Percentiles rank a stretch among this genome's conserved stretches.
phyloP scores from a whole-genome alignment of 2,888 invertebrate species.

The Trachelus iudaicus region DNA sequence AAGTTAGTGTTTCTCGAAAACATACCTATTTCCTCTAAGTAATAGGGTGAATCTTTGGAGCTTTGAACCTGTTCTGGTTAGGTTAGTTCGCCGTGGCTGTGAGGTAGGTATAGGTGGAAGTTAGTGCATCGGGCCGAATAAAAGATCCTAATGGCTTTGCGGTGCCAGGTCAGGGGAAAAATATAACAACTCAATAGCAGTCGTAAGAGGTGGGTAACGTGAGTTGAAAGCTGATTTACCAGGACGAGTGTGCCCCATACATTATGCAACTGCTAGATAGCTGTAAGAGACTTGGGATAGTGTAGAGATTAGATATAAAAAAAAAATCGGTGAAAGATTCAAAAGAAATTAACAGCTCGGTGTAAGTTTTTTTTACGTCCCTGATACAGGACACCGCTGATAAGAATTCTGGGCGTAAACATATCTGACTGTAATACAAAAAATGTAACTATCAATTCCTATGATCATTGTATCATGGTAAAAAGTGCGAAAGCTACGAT shows the following conservation, averaged over 20 bases:
- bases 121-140: neutral
- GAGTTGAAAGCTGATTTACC: neutral
- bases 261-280: neutral
- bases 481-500: neutral
- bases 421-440: neutral
- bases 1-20: neutral
- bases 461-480: neutral
- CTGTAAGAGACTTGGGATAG: neutral
- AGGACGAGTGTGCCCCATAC: neutral
- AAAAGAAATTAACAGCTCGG: neutral
- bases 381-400: neutral
- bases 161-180: neutral
- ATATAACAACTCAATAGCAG: constrained; percentile 1
- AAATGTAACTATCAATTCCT: neutral
- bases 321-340: neutral
- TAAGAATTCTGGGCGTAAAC: neutral
- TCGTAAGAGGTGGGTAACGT: constrained; percentile 4
- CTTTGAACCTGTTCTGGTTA: neutral
- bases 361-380: neutral
- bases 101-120: neutral
- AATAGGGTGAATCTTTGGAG: neutral
- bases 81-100: neutral
- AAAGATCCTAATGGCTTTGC: neutral
- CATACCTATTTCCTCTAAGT: neutral
- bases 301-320: neutral